Evolutionary conservation across 2,113 vertebrate species (phyloP).

Genomic region (Dicrurus megarhynchus): DNA sequence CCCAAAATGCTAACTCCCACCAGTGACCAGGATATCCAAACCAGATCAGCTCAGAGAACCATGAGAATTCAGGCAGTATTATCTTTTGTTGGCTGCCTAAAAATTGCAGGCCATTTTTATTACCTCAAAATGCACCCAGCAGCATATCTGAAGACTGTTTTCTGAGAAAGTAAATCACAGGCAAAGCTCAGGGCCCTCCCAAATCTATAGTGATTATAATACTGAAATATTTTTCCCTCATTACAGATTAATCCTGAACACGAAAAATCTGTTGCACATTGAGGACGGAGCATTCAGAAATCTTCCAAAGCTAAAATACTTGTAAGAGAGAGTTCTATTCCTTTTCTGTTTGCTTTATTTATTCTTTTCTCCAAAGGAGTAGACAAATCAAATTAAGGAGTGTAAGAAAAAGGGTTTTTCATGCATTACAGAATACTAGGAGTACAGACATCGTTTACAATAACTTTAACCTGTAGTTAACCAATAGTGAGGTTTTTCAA

Average conservation of each 20-base stretch:
- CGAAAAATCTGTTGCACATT: slow-evolving; percentile 82
- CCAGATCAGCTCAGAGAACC: background rate
- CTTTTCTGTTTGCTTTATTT: slow-evolving; percentile 12
- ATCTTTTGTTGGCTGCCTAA: background rate
- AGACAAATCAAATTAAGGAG: background rate
- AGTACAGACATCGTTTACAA: background rate
- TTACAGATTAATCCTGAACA: slow-evolving; percentile 84
- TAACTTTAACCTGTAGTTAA: background rate
- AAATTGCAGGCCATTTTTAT: background rate
- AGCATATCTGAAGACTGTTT: background rate
- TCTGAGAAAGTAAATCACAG: background rate
- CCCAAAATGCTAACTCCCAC: background rate
- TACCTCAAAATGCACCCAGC: background rate
- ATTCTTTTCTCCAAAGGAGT: background rate
- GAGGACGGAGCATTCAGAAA: slow-evolving; percentile 85
- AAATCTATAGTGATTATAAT: background rate
- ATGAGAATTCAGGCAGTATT: background rate
- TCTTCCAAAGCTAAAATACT: slow-evolving; percentile 84
- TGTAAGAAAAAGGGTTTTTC: background rate
- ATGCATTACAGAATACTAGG: background rate
- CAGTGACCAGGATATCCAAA: background rate
- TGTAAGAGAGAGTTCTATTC: slow-evolving; percentile 76
- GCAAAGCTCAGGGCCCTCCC: background rate
- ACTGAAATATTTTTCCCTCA: background rate
- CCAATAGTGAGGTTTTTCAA: background rate